Conservation (phyloP, 2,888 invertebrate species). For the Drosophila koepferae region DNA sequence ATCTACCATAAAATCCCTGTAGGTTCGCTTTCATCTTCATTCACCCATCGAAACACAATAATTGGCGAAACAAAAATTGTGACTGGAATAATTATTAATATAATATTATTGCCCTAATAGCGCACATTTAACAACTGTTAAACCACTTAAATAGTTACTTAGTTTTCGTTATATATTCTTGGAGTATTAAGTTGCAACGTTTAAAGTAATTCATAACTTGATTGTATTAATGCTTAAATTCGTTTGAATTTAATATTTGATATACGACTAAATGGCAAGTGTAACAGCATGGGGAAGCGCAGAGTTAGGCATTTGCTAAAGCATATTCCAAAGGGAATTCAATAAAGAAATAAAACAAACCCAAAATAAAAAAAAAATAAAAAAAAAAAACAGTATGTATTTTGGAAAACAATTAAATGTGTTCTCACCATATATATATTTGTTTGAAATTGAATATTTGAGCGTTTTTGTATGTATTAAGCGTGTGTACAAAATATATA, state of each 20-base stretch:
- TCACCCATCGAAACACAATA: slow-evolving; percentile 21
- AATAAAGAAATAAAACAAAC: slow-evolving; percentile 4
- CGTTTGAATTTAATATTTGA: slow-evolving; percentile 76
- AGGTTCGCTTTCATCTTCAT: slow-evolving; percentile 64
- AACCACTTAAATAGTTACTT: slow-evolving; percentile 13
- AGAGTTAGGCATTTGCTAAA: slow-evolving; percentile 44
- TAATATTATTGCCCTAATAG: slow-evolving; percentile 34
- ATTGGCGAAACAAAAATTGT: slow-evolving; percentile 21
- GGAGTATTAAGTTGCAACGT: slow-evolving; percentile 44
- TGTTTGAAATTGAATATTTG: slow-evolving; percentile 45
- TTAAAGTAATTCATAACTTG: slow-evolving; percentile 59
- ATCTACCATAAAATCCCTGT: slow-evolving; percentile 84
- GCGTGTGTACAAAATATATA: slow-evolving; percentile 54
- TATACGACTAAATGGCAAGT: slow-evolving; percentile 64
- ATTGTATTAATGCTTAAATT: slow-evolving; percentile 77
- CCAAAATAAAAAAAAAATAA: slow-evolving; percentile 10
- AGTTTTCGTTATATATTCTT: slow-evolving; percentile 19
- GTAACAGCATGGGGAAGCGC: slow-evolving; percentile 67
- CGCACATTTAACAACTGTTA: slow-evolving; percentile 33
- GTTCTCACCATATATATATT: slow-evolving; percentile 20
- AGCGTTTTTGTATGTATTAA: slow-evolving; percentile 13
- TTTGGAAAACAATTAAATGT: slow-evolving; percentile 29
- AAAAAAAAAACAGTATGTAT: slow-evolving; percentile 1
- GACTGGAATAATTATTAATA: neutral
- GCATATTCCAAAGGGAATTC: slow-evolving; percentile 19